Percentiles rank a stretch among this genome's conserved stretches.
These are phyloP conservation scores for Amblyteles armatorius DNA, from an alignment of 2,888 invertebrate species.

Conservation along the genomic window DNA sequence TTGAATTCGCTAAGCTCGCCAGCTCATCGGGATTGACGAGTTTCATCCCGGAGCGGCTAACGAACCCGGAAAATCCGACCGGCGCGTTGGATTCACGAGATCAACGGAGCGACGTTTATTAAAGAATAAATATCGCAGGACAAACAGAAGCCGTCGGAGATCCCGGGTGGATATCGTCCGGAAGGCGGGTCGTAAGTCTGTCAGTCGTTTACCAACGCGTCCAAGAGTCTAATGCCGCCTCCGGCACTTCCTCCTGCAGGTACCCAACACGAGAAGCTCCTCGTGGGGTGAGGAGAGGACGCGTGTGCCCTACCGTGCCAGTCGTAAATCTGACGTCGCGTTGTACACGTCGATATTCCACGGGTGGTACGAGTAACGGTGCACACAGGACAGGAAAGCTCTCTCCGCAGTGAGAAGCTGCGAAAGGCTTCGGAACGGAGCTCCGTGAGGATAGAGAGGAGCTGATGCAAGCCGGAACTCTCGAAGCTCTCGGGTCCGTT, in stretches of 20 bases:
- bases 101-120: background rate
- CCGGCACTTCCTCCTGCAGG: background rate
- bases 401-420: slow-evolving; percentile 20
- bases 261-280: background rate
- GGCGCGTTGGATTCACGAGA: background rate
- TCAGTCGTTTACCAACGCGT: slow-evolving; percentile 48
- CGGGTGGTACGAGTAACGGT: slow-evolving; percentile 57
- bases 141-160: slow-evolving; percentile 50
- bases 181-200: slow-evolving; percentile 41
- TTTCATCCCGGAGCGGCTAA: background rate
- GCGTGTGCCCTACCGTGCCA: slow-evolving; percentile 49
- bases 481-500: slow-evolving; percentile 57
- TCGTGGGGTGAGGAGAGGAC: background rate
- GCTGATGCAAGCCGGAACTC: slow-evolving; percentile 69
- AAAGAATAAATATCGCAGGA: slow-evolving; percentile 40
- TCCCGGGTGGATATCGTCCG: slow-evolving; percentile 18
- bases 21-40: background rate
- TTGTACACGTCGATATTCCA: slow-evolving; percentile 76
- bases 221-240: slow-evolving; percentile 39
- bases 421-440: slow-evolving; percentile 47
- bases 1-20: background rate
- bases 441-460: slow-evolving; percentile 41
- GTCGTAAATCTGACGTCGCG: slow-evolving; percentile 75
- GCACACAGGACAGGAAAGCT: slow-evolving; percentile 47
- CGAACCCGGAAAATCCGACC: background rate